Conservation (phyloP, 1,140 invertebrate genomes). For the Microplitis demolitor region DNA sequence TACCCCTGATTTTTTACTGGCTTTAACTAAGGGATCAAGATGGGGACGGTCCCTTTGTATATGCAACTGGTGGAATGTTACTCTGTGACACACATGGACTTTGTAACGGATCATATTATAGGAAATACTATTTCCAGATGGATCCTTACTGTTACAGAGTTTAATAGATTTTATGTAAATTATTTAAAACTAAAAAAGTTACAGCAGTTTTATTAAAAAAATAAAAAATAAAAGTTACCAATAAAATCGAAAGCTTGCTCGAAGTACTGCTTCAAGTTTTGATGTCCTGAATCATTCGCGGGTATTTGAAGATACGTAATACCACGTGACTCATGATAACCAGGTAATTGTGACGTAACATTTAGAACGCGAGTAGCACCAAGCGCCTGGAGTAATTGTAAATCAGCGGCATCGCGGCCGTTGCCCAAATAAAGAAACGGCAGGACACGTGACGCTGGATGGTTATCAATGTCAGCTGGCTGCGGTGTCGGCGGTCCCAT, state of each 20-base stretch:
- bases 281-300: constrained; percentile 82
- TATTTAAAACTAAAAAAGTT: too few relatives aligned
- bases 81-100: too few relatives aligned
- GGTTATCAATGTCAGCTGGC: constrained; percentile 71
- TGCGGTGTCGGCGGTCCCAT: constrained; percentile 46
- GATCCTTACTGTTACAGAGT: too few relatives aligned
- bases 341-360: constrained; percentile 80
- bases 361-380: constrained; percentile 80
- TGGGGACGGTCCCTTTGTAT: too few relatives aligned
- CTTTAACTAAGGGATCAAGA: too few relatives aligned
- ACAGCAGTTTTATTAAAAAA: not conserved
- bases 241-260: constrained; percentile 90
- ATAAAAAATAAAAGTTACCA: constrained; percentile 67
- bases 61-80: too few relatives aligned
- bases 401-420: constrained; percentile 80
- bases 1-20: too few relatives aligned
- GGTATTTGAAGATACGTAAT: constrained; percentile 83
- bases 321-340: constrained; percentile 71
- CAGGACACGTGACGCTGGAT: constrained; percentile 79
- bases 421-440: constrained; percentile 90
- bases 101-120: too few relatives aligned
- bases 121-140: too few relatives aligned
- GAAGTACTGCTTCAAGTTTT: constrained; percentile 92
- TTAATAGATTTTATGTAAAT: too few relatives aligned
- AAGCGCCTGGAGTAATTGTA: constrained; percentile 68